phyloP scores from a whole-genome alignment of 2,888 invertebrate genomes.

The Platycheirus albimanus region DNA sequence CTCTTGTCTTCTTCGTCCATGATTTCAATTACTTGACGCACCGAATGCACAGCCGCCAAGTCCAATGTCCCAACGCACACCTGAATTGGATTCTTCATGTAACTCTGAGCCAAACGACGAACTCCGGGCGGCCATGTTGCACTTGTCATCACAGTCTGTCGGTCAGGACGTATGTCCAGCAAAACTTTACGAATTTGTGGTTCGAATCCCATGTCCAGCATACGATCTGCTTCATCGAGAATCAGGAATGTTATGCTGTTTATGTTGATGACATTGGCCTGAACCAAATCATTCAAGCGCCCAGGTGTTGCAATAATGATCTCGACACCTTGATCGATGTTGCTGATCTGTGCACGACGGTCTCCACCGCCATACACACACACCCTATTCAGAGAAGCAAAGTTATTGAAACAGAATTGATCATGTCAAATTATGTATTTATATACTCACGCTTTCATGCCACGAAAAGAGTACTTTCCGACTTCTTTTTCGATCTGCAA shows the following conservation, averaged over 20 bases:
- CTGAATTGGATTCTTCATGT: constrained; percentile 95
- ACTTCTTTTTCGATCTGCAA: constrained; percentile 96
- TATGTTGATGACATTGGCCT: constrained; percentile 88
- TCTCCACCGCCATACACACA: constrained; percentile 97
- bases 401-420: neutral
- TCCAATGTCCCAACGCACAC: constrained; percentile 95
- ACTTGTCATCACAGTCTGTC: constrained; percentile 98
- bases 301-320: constrained; percentile 98
- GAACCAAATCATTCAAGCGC: constrained; percentile 94
- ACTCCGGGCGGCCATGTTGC: constrained; percentile 98
- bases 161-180: constrained; percentile 91
- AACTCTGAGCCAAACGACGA: constrained; percentile 91
- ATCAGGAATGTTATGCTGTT: constrained; percentile 93
- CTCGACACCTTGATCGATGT: constrained; percentile 91
- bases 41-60: constrained; percentile 94
- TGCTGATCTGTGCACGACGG: constrained; percentile 90
- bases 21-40: constrained; percentile 91
- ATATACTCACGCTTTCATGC: constrained; percentile 90
- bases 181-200: constrained; percentile 93
- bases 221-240: constrained; percentile 95
- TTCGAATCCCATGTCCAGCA: constrained; percentile 94
- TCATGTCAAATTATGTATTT: constrained; percentile 5
- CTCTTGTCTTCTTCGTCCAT: constrained; percentile 89
- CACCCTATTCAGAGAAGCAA: constrained; percentile 83
- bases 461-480: constrained; percentile 92